Evolutionary conservation across 2,888 invertebrate species (phyloP).

Genomic region (Patella ulyssiponensis): DNA sequence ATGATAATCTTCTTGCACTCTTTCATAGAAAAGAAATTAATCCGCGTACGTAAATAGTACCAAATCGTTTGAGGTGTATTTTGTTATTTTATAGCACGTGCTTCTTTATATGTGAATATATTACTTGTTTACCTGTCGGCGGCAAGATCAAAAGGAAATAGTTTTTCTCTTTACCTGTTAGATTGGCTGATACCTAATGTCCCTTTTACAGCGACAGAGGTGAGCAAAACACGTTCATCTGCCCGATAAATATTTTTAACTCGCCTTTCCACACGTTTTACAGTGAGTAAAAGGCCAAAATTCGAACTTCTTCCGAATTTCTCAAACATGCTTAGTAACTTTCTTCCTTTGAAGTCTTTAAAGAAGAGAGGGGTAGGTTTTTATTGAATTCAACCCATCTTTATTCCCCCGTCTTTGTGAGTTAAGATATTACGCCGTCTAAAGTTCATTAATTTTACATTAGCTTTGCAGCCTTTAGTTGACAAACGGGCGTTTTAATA

Average conservation of each 20-base stretch:
- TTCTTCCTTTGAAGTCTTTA: background rate
- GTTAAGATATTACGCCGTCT: background rate
- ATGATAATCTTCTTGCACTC: constrained; percentile 8
- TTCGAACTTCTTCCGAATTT: background rate
- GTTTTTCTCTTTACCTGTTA: background rate
- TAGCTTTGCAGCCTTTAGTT: background rate
- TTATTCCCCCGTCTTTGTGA: too few species aligned
- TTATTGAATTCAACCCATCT: too few species aligned
- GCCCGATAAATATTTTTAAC: constrained; percentile 1
- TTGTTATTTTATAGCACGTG: background rate
- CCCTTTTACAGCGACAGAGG: background rate
- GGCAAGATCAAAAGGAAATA: constrained; percentile 3
- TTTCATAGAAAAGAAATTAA: constrained; percentile 7
- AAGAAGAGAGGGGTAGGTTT: too few species aligned
- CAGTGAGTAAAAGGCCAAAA: background rate
- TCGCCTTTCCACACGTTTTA: background rate
- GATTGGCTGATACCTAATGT: constrained; percentile 10
- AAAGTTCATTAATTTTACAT: constrained; percentile 12
- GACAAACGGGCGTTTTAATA: too few species aligned
- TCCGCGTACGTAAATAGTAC: constrained; percentile 11
- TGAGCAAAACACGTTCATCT: background rate
- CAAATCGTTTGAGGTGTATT: constrained; percentile 13
- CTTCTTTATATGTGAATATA: constrained; percentile 1
- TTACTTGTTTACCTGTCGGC: constrained; percentile 10
- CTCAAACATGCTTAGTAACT: background rate